Evolutionary conservation across 2,797 vertebrate genomes (phyloP).

Genomic region (Rhinatrema bivittatum): DNA sequence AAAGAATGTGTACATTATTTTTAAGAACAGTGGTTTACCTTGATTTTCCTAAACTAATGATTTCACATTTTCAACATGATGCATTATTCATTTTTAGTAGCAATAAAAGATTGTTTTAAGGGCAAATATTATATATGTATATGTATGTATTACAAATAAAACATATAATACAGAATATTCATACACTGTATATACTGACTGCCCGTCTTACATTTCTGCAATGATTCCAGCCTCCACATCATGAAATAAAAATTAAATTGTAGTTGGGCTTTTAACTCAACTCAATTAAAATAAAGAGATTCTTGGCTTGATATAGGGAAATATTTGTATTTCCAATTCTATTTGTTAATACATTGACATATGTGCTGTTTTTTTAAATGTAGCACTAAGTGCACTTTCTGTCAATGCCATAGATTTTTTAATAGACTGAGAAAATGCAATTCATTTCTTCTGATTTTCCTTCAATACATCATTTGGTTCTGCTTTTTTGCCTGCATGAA

Average conservation of each 20-base stretch:
- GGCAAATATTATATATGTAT: constrained; percentile 59
- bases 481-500: constrained; percentile 99
- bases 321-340: constrained; percentile 80
- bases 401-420: constrained; percentile 86
- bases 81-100: constrained; percentile 53
- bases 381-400: constrained; percentile 85
- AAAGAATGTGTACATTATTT: no score
- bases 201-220: constrained; percentile 48
- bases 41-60: constrained; percentile 47
- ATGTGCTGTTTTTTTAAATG: constrained; percentile 80
- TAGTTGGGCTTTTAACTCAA: constrained; percentile 77
- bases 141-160: no score
- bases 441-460: constrained; percentile 98
- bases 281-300: constrained; percentile 82
- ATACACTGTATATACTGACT: no score
- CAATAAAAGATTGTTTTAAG: constrained; percentile 61
- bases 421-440: constrained; percentile 97
- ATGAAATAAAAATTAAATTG: constrained; percentile 80
- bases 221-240: constrained; percentile 53
- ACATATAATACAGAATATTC: no score
- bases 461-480: constrained; percentile 99
- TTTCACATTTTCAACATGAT: constrained; percentile 46
- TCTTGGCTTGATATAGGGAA: constrained; percentile 77
- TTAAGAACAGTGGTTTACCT: no score
- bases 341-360: constrained; percentile 81